Conservation (phyloP, 2,113 vertebrate genomes). For the Pheucticus melanocephalus region DNA sequence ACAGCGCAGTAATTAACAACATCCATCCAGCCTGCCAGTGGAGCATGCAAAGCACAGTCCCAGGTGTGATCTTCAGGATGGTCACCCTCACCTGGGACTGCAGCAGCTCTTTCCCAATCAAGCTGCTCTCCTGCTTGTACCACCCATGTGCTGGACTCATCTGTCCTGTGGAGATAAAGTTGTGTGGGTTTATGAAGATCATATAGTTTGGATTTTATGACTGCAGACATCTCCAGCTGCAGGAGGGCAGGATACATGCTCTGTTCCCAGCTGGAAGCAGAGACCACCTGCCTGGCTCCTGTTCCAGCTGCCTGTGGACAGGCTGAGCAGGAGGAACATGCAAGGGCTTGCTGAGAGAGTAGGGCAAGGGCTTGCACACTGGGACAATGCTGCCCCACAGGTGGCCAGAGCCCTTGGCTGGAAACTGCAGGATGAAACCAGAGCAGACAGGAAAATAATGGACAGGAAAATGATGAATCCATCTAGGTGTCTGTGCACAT, state of each 20-base stretch:
- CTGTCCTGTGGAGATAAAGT: background rate
- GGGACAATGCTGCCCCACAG: background rate
- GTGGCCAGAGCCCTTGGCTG: background rate
- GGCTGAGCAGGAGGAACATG: background rate
- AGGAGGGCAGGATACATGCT: background rate
- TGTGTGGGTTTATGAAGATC: background rate
- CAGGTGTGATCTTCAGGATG: background rate
- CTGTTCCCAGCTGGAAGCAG: background rate
- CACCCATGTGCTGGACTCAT: background rate
- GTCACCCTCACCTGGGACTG: background rate
- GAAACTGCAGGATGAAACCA: background rate
- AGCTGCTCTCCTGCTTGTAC: background rate
- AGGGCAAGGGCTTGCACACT: background rate
- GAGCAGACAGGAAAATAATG: background rate
- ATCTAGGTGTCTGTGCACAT: background rate
- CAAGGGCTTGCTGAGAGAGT: background rate
- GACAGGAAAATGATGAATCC: background rate
- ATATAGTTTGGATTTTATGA: background rate
- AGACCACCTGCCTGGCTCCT: background rate
- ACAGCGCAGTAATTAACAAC: background rate
- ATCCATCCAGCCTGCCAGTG: fast-evolving
- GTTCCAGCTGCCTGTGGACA: background rate
- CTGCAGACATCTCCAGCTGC: background rate
- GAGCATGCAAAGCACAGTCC: background rate
- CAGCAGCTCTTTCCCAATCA: fast-evolving